Conservation (phyloP, 2,797 vertebrate species). For the Morus bassanus region DNA sequence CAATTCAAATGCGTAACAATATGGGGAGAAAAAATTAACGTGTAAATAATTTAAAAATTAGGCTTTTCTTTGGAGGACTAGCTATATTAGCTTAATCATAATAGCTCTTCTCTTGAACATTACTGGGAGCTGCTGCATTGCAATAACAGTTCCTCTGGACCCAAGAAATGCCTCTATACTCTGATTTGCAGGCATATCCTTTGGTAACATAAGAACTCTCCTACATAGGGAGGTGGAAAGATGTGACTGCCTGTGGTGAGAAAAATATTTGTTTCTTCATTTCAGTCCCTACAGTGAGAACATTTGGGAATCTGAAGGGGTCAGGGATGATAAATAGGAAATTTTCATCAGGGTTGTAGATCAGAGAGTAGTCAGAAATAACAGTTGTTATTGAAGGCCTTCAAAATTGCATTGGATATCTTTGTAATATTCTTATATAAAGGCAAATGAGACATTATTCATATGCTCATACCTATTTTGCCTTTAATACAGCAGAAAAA, state of each 20-base stretch:
- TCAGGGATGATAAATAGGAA: neutral
- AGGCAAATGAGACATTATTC: neutral
- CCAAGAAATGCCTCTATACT: neutral
- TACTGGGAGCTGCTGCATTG: neutral
- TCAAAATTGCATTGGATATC: neutral
- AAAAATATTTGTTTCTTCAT: neutral
- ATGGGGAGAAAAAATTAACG: neutral
- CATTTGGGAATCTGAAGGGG: neutral
- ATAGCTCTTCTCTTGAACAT: neutral
- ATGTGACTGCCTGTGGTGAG: neutral
- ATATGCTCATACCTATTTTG: neutral
- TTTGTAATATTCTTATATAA: neutral
- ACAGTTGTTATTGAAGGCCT: neutral
- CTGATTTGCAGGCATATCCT: neutral
- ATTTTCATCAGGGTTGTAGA: neutral
- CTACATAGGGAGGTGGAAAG: neutral
- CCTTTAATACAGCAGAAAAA: neutral
- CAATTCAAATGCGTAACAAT: neutral
- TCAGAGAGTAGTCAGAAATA: neutral
- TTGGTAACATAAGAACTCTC: neutral
- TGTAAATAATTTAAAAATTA: conserved; percentile 34
- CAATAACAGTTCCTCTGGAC: neutral
- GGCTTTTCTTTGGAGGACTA: neutral
- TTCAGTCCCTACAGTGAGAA: neutral
- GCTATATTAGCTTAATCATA: neutral